A percentile compares a stretch with the other conserved stretches of the same genome.
Conservation (phyloP, 2,888 invertebrate species). For the Sabatieria punctata region DNA sequence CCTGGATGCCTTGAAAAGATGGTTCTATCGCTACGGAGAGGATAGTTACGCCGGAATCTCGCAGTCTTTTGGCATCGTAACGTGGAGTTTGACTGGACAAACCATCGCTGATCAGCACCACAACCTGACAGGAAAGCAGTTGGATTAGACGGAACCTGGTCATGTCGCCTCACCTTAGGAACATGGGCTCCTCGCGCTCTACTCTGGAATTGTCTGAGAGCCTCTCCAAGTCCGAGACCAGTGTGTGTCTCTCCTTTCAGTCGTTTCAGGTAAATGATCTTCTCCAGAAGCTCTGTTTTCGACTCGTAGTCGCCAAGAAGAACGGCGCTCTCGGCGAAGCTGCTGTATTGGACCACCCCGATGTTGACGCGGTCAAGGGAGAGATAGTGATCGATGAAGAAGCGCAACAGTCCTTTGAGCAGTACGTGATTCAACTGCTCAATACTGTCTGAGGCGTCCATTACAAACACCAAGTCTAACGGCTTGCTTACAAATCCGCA, state of each 20-base stretch:
- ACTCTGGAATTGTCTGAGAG: too few species aligned
- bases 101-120: too few species aligned
- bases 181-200: too few species aligned
- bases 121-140: too few species aligned
- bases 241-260: constrained; percentile 22
- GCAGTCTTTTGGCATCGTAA: too few species aligned
- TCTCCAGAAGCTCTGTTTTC: constrained; percentile 14
- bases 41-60: too few species aligned
- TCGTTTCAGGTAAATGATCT: constrained; percentile 22
- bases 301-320: constrained; percentile 23
- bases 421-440: constrained; percentile 26
- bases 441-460: constrained; percentile 25
- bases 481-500: constrained; percentile 18
- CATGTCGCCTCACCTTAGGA: too few species aligned
- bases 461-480: constrained; percentile 22
- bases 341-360: constrained; percentile 16
- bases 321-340: constrained; percentile 17
- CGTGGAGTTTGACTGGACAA: too few species aligned
- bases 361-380: constrained; percentile 24
- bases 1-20: too few species aligned
- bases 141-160: too few species aligned
- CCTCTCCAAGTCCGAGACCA: too few species aligned
- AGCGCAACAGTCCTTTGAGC: constrained; percentile 27
- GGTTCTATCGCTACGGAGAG: too few species aligned
- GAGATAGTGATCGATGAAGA: constrained; percentile 25